Base-by-base conservation (phyloP, 2,797 vertebrate genomes). In the Todus mexicanus region DNA sequence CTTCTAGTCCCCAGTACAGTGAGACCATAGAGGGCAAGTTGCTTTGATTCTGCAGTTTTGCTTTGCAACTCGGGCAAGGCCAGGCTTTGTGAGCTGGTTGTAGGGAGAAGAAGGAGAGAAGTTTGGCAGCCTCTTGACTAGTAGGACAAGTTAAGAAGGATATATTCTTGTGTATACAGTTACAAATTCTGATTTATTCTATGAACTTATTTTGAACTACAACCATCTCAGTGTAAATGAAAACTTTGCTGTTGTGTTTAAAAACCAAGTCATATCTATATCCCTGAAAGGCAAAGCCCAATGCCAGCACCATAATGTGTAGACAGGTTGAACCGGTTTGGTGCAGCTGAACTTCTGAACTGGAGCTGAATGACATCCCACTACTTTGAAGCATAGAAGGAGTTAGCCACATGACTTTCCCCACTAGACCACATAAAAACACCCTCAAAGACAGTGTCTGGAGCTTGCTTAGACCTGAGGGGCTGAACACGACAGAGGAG, bases 241-340 rank as follows among this genome's bases (percentile, higher is more conserved):
- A 78, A 80, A 63, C 37, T 51, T 78, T 7, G 51, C 47, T 33
- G 16, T 33, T 78, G 64, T 66, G 63, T 78, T 81, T 53, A 42
- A 65, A 43, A 90, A 75, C 18, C 25, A 53, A 64, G 29, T 35
- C 53, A 6, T 84, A 76, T 38, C 72, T 74, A 20, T 0, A 0
- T 47, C 38, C 45, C 73, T 85, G 87, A 53, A 92, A 83, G 66
- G 72, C 72, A 80, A 80, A 87, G 54, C 75, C 61, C 63, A 38
- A 0, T 31, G 31, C 47, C 10, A 3, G 45, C 60, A 31, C 0
- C 5, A 4, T 47, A 70, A 57, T 33, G 38, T 0, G 0, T 26
- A 61, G 53, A 61, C 87, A 71, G 57, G 87, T 71, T 80, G 57
- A 91, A 85, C 92, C 25, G 37, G 88, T 95, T 86, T 33, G 21